Evolutionary conservation across 2,113 vertebrate genomes (phyloP).

Genomic region (Trogon surrucura): DNA sequence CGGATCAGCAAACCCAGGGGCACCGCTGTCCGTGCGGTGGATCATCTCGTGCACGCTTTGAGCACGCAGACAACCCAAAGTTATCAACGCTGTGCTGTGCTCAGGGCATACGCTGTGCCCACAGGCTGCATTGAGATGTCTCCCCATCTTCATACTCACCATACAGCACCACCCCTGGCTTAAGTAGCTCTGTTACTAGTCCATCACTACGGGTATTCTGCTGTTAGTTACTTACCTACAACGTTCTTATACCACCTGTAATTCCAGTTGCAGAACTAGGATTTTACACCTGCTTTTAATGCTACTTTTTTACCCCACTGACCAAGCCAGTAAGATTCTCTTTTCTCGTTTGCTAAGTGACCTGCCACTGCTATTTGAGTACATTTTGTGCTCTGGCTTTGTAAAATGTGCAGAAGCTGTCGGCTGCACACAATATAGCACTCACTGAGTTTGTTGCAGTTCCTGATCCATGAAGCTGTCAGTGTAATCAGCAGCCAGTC

Average conservation of each 20-base stretch:
- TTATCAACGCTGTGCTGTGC: accelerated
- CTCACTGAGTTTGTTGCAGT: neutral
- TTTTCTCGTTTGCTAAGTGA: neutral
- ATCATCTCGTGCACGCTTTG: accelerated
- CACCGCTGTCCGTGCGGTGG: accelerated
- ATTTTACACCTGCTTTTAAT: neutral
- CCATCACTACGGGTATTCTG: neutral
- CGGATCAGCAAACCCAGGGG: neutral
- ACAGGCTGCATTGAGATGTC: neutral
- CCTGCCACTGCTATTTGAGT: neutral
- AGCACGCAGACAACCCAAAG: neutral
- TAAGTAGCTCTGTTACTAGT: neutral
- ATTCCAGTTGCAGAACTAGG: neutral
- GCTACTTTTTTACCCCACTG: neutral
- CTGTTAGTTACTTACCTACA: neutral
- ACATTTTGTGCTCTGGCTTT: neutral
- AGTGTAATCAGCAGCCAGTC: neutral
- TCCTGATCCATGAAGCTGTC: neutral
- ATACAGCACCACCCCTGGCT: no score
- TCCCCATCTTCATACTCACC: neutral
- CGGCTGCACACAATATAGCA: neutral
- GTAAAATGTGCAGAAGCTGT: accelerated
- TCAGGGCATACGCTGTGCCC: accelerated
- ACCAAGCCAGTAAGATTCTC: neutral
- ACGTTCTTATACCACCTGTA: neutral